A percentile compares a stretch with the other conserved stretches of the same genome.
phyloP scores from a whole-genome alignment of 2,888 invertebrate genomes.

The Meta bourneti region DNA sequence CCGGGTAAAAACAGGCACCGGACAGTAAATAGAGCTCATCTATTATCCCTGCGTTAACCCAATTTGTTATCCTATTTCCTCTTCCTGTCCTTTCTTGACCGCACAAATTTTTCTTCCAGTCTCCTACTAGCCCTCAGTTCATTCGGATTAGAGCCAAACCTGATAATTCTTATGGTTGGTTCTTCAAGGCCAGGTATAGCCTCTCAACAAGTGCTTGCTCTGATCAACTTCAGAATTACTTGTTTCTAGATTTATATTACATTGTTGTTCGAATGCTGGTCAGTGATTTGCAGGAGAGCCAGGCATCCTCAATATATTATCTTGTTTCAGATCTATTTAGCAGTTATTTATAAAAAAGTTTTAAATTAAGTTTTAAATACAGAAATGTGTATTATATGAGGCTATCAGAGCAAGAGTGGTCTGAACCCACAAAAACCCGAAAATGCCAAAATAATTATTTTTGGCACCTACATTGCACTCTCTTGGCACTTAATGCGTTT shows the following conservation, averaged over 20 bases:
- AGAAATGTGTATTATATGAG: too few species aligned
- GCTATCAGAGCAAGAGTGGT: too few species aligned
- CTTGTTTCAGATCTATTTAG: too few species aligned
- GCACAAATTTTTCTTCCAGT: conserved; percentile 33
- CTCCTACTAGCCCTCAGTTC: background rate
- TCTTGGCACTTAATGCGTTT: too few species aligned
- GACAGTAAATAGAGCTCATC: conserved; percentile 38
- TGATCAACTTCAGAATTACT: background rate
- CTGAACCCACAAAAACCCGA: too few species aligned
- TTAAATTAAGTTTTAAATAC: too few species aligned
- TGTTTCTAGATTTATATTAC: background rate
- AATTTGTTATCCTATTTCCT: conserved; percentile 47
- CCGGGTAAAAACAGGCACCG: conserved; percentile 12
- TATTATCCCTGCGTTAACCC: conserved; percentile 42
- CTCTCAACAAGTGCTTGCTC: conserved; percentile 19
- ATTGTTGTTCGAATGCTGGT: too few species aligned
- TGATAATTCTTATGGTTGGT: conserved; percentile 8
- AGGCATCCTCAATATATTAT: too few species aligned
- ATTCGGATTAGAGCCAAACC: conserved; percentile 2
- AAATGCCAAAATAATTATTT: too few species aligned
- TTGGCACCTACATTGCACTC: too few species aligned
- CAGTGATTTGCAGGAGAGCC: too few species aligned
- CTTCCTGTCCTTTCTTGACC: conserved; percentile 44
- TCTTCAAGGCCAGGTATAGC: background rate
- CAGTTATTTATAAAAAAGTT: too few species aligned